phyloP scores from a whole-genome alignment of 2,888 invertebrate genomes.

The Nephrocerus scutellatus region DNA sequence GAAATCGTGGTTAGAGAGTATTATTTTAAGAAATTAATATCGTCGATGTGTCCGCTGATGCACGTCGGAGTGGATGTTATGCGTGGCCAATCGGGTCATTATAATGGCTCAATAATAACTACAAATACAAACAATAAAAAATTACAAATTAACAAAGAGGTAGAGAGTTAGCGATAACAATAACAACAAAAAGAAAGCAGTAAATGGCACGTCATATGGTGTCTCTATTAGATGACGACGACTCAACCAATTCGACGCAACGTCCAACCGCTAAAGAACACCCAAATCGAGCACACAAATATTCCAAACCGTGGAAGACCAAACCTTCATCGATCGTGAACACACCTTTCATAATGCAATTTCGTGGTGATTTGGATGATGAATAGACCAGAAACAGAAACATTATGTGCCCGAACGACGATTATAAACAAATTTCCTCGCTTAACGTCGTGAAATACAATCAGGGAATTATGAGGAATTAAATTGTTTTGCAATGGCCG shows the following conservation, averaged over 20 bases:
- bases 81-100: too few species aligned
- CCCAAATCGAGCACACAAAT: slow-evolving; percentile 22
- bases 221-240: slow-evolving; percentile 10
- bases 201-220: slow-evolving; percentile 21
- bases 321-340: too few species aligned
- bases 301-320: slow-evolving; percentile 17
- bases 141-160: slow-evolving; percentile 3
- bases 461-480: slow-evolving; percentile 21
- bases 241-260: slow-evolving; percentile 3
- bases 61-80: too few species aligned
- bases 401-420: slow-evolving; percentile 22
- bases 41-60: too few species aligned
- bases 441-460: slow-evolving; percentile 23
- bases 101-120: too few species aligned
- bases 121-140: too few species aligned
- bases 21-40: too few species aligned
- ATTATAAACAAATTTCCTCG: slow-evolving; percentile 25
- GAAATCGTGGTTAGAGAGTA: too few species aligned
- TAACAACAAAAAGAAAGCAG: slow-evolving; percentile 13
- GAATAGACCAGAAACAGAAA: too few species aligned
- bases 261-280: slow-evolving; percentile 11
- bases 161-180: slow-evolving; percentile 11
- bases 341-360: slow-evolving; percentile 22
- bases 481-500: slow-evolving; percentile 19
- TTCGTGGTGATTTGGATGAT: slow-evolving; percentile 24